Evolutionary conservation across 2,797 vertebrate species (phyloP).

Genomic region (Erpetoichthys calabaricus): DNA sequence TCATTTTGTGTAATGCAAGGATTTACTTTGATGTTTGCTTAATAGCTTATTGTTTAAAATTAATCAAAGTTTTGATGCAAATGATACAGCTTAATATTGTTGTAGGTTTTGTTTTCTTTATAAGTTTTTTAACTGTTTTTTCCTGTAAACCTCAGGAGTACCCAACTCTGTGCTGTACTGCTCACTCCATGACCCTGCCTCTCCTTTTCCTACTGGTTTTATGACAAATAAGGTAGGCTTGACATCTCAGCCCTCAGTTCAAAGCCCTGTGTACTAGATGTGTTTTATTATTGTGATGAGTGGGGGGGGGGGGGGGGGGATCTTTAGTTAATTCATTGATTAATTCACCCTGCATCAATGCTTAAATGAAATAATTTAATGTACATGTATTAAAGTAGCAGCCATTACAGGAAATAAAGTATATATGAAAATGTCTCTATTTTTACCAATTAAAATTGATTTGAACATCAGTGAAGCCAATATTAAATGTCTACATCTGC

Average conservation of each 20-base stretch:
- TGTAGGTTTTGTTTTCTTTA: constrained; percentile 1
- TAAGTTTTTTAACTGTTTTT: neutral
- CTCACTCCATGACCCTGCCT: constrained; percentile 69
- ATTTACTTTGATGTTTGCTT: no score
- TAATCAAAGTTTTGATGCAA: neutral
- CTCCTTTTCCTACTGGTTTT: constrained; percentile 57
- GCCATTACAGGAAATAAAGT: no score
- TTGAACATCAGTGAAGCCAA: no score
- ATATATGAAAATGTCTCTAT: no score
- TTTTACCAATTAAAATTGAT: no score
- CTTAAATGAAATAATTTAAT: no score
- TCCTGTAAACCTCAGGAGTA: constrained; percentile 52
- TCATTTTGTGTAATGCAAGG: no score
- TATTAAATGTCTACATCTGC: no score
- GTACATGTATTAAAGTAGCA: no score
- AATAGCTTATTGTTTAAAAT: no score
- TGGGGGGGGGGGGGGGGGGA: neutral
- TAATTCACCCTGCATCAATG: no score
- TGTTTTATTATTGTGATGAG: neutral
- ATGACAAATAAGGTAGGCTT: constrained; percentile 79
- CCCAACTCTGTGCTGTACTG: constrained; percentile 70
- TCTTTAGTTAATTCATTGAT: no score
- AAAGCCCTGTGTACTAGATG: neutral
- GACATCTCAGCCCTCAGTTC: neutral
- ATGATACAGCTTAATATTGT: neutral